Evolutionary conservation across 2,797 vertebrate species (phyloP), one percentile per base, ranked within the genome.

Genomic region (Phalanger gymnotis): DNA sequence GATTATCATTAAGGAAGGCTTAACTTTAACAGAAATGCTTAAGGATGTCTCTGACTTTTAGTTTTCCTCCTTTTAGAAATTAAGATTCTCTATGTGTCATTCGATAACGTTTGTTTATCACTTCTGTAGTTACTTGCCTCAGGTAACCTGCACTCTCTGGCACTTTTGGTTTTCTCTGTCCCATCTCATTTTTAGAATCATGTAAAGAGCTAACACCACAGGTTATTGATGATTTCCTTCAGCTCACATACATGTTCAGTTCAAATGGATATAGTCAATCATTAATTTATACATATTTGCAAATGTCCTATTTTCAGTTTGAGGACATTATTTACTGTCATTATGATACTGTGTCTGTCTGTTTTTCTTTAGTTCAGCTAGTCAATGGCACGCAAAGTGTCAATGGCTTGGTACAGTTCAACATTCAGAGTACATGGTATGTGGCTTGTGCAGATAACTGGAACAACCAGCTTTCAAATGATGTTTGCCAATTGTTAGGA

Each of bases 401-500:
- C 0, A 94, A 91, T 73, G 98, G 98, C 10, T 97, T 99, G 92
- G 98, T 99, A 73, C 99, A 99, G 95, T 98, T 99, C 96, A 99
- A 98, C 94, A 92, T 99, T 11, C 97, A 98, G 61, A 97, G 95
- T 1, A 93, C 2, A 0, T 98, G 99, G 98, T 95, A 99, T 93
- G 97, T 98, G 5, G 98, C 98, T 6, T 99, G 99, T 98, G 98
- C 98, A 47, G 98, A 99, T 53, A 97, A 97, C 53, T 99, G 99
- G 99, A 99, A 90, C 30, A 10, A 96, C 52, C 90, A 98, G 11
- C 98, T 99, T 96, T 99, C 99, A 61, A 91, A 97, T 95, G 98
- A 98, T 92, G 98, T 99, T 96, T 99, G 99, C 97, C 98, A 97
- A 31, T 98, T 99, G 91, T 95, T 99, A 94, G 99, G 99, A 31